Evolutionary conservation across 2,113 vertebrate genomes (phyloP).

Genomic region (Daboia siamensis): DNA sequence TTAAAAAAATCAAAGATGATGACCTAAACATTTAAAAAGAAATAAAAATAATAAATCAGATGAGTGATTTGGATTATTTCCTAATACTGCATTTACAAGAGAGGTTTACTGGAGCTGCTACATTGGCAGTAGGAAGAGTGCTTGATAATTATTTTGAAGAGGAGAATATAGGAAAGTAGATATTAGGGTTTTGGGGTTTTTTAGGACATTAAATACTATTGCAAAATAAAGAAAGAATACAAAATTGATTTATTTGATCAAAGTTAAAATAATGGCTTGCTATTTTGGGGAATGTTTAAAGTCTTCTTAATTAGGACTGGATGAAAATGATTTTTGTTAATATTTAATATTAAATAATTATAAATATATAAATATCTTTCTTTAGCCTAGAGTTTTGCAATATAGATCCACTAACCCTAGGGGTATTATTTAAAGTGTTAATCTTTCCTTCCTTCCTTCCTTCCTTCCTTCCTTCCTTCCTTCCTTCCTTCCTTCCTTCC

Average conservation of each 20-base stretch:
- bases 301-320: not conserved
- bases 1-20: not conserved
- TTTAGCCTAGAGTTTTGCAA: not conserved
- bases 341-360: not conserved
- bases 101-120: not conserved
- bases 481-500: too few relatives aligned
- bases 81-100: not conserved
- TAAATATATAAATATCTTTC: not conserved
- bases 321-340: not conserved
- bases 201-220: not conserved
- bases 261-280: not conserved
- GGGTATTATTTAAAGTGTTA: not conserved
- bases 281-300: not conserved
- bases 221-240: not conserved
- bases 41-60: not conserved
- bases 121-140: not conserved
- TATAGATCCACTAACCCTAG: not conserved
- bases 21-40: not conserved
- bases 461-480: too few relatives aligned
- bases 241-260: not conserved
- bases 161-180: too few relatives aligned
- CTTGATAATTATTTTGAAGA: not conserved
- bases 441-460: too few relatives aligned
- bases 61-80: not conserved
- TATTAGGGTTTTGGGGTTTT: too few relatives aligned